Percentiles rank a stretch among this genome's conserved stretches.
Conservation (phyloP, 2,797 vertebrate genomes). For the Epinephelus malabaricus region DNA sequence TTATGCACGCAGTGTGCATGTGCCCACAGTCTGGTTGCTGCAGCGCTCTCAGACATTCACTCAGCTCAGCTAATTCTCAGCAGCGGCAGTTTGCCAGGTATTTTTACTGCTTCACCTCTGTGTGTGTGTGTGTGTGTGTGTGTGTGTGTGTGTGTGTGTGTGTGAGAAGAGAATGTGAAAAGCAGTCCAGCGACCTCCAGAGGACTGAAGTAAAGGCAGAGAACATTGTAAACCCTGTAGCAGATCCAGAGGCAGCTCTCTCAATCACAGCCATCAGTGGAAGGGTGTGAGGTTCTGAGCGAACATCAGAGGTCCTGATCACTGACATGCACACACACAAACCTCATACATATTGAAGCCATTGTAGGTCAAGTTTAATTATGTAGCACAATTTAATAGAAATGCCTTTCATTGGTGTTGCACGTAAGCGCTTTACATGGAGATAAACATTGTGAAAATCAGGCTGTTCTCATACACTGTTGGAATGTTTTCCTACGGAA, state of each 20-base stretch:
- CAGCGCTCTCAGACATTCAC: constrained; percentile 65
- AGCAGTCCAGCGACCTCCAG: constrained; percentile 63
- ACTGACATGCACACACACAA: not conserved
- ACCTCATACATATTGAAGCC: not conserved
- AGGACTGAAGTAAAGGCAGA: constrained; percentile 52
- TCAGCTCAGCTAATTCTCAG: constrained; percentile 70
- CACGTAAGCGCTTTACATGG: no score
- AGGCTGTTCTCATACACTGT: no score
- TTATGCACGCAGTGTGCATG: constrained; percentile 4
- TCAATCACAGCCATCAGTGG: constrained; percentile 14
- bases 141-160: constrained; percentile 36
- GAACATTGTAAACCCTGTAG: constrained; percentile 72
- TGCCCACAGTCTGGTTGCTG: constrained; percentile 59
- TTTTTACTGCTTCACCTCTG: constrained; percentile 74
- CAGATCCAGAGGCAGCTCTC: constrained; percentile 51
- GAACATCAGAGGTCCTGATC: constrained; percentile 2
- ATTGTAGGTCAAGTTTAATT: not conserved
- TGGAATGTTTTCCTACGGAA: no score
- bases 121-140: constrained; percentile 44
- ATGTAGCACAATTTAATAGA: not conserved
- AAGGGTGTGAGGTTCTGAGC: not conserved
- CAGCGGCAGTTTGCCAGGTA: constrained; percentile 73
- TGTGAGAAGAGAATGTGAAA: constrained; percentile 67
- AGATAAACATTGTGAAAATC: no score
- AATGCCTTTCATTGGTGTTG: no score